Evolutionary conservation across 2,113 vertebrate genomes (phyloP).

Genomic region (Burhinus bistriatus): DNA sequence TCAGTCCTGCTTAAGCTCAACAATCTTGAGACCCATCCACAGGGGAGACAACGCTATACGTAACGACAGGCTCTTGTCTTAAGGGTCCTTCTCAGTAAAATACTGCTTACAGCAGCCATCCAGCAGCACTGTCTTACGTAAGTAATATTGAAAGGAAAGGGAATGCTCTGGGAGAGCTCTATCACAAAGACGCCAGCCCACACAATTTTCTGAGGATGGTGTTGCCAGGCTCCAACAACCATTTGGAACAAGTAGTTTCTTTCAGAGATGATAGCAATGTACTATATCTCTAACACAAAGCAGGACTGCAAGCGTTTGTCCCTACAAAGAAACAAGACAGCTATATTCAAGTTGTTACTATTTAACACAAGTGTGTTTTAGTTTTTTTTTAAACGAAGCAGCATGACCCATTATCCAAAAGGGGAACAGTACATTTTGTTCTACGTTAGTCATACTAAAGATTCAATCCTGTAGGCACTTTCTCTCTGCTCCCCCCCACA

Average conservation of each 20-base stretch:
- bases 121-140: slow-evolving; percentile 40
- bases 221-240: slow-evolving; percentile 20
- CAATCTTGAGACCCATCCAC: slow-evolving; percentile 39
- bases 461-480: not conserved
- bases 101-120: slow-evolving; percentile 64
- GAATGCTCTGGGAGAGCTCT: slow-evolving; percentile 45
- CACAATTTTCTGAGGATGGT: slow-evolving; percentile 48
- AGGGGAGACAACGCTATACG: slow-evolving; percentile 26
- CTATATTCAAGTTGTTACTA: not conserved
- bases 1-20: slow-evolving; percentile 69
- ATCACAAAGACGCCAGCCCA: slow-evolving; percentile 41
- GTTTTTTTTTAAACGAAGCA: not conserved
- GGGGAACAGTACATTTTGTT: not conserved
- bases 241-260: slow-evolving; percentile 35
- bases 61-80: slow-evolving; percentile 65
- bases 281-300: not conserved
- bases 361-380: not conserved
- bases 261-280: slow-evolving; percentile 5
- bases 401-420: not conserved
- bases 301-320: not conserved
- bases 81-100: slow-evolving; percentile 57
- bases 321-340: not conserved
- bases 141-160: slow-evolving; percentile 61
- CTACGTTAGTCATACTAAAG: not conserved
- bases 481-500: not conserved